Base-by-base conservation (phyloP, 2,113 vertebrate genomes). In the Xenus cinereus region DNA sequence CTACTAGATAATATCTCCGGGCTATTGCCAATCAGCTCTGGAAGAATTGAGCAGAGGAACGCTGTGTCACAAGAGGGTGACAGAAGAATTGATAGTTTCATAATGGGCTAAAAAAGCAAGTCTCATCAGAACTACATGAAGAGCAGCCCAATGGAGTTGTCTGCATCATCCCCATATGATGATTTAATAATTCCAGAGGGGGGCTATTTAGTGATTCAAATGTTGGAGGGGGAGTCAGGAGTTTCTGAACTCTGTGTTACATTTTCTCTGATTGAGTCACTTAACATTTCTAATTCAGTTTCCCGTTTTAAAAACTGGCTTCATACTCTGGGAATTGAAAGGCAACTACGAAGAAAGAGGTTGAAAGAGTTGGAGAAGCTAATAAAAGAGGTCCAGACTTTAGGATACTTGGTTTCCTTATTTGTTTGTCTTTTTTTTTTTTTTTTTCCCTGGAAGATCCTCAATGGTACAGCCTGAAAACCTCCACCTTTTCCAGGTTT, bases 261-360 rank as follows among this genome's bases (percentile, higher is more conserved):
- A 32, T 64, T 60, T 85, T 67, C 51, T 71, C 39, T 84, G 13
- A 54, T 23, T 56, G 53, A 95, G n/a, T 83, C 72, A 90, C 12
- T 89, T 69, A 87, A 88, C 41, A 77, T 86, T 93, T 92, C n/a
- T 75, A 15, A 21, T 90, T 95, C 32, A 24, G 24, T 87, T 94
- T 94, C 50, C 28, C 27, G 16, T 48, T 89, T 78, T 45, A 77
- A 62, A 89, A 87, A 37, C 39, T 94, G 51, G 12, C n/a, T 92
- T 92, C 14, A 18, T 71, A 21, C 18, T 77, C 72, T 67, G 26
- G 10, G 32, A 93, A 66, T 48, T 83, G 24, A 91, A 88, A 79
- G 41, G 20, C 32, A 88, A 26, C 23, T 74, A 80, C n/a, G 41
- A 94, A 86, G n/a, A 87, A 75, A 79, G 41, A 69, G 45, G n/a